phyloP scores from a whole-genome alignment of 2,888 invertebrate species.

The Clivina fossor region DNA sequence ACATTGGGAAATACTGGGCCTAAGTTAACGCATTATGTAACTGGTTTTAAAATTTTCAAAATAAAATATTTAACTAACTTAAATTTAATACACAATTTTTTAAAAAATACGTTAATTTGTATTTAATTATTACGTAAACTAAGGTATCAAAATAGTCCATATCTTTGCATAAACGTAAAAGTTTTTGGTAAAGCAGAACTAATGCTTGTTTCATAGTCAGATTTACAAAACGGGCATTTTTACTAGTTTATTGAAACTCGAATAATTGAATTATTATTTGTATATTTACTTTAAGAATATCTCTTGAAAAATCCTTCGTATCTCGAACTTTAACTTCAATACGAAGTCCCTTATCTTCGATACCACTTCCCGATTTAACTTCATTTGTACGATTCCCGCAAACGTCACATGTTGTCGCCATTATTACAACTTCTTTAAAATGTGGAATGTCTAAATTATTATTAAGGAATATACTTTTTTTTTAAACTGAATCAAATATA shows the following conservation, averaged over 20 bases:
- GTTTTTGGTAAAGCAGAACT: no score
- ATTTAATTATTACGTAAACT: no score
- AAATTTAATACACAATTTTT: no score
- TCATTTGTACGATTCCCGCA: conserved; percentile 95
- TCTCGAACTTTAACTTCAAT: conserved; percentile 73
- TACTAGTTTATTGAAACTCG: background rate
- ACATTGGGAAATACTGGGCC: no score
- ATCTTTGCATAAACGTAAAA: no score
- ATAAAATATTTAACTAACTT: no score
- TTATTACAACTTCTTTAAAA: conserved; percentile 97
- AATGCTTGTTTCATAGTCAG: no score
- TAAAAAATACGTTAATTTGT: no score
- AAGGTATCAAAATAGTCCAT: no score
- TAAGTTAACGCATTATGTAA: no score
- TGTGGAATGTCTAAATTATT: conserved; percentile 75
- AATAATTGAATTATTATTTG: conserved; percentile 3
- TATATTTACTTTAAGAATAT: conserved; percentile 78
- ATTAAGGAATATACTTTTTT: conserved; percentile 1
- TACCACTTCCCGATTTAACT: conserved; percentile 91
- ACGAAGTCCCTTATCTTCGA: conserved; percentile 76
- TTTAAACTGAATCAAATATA: background rate
- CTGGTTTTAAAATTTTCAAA: no score
- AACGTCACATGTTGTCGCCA: conserved; percentile 90
- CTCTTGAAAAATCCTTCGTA: conserved; percentile 83
- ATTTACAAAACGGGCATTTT: background rate